Percentiles rank a stretch among this genome's conserved stretches.
These are phyloP conservation scores for Zophobas morio DNA, from an alignment of 1,140 invertebrate genomes.

Conservation along the genomic window DNA sequence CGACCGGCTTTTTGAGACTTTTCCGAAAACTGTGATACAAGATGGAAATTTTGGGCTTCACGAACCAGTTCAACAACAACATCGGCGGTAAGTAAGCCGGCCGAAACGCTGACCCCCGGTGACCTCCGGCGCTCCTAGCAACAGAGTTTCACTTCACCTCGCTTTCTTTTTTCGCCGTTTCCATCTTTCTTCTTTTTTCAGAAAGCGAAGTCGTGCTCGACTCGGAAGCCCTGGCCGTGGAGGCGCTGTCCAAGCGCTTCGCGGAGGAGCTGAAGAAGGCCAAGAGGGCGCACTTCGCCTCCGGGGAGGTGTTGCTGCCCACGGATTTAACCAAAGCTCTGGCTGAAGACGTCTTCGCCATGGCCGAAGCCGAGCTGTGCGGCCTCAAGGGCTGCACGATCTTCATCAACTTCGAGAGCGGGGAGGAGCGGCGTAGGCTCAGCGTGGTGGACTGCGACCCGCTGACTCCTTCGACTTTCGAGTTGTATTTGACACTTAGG, in stretches of 20 bases:
- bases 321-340: slow-evolving; percentile 82
- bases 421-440: slow-evolving; percentile 76
- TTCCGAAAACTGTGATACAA: neutral
- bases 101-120: slow-evolving; percentile 17
- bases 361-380: slow-evolving; percentile 88
- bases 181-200: slow-evolving; percentile 47
- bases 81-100: slow-evolving; percentile 27
- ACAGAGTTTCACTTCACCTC: slow-evolving; percentile 44
- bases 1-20: slow-evolving; percentile 12
- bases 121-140: slow-evolving; percentile 44
- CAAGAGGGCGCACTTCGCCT: slow-evolving; percentile 81
- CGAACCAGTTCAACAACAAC: slow-evolving; percentile 43
- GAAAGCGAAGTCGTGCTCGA: slow-evolving; percentile 55
- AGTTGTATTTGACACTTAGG: slow-evolving; percentile 86
- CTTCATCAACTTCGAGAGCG: slow-evolving; percentile 82
- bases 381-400: slow-evolving; percentile 84
- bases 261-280: slow-evolving; percentile 83
- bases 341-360: slow-evolving; percentile 80
- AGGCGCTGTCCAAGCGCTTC: slow-evolving; percentile 77
- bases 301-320: slow-evolving; percentile 86
- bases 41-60: slow-evolving; percentile 31
- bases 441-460: slow-evolving; percentile 85
- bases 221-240: slow-evolving; percentile 64
- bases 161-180: slow-evolving; percentile 29
- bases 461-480: slow-evolving; percentile 87